These are phyloP conservation scores for Torymus texanus DNA, from an alignment of 2,888 invertebrate genomes.

Conservation along the genomic window DNA sequence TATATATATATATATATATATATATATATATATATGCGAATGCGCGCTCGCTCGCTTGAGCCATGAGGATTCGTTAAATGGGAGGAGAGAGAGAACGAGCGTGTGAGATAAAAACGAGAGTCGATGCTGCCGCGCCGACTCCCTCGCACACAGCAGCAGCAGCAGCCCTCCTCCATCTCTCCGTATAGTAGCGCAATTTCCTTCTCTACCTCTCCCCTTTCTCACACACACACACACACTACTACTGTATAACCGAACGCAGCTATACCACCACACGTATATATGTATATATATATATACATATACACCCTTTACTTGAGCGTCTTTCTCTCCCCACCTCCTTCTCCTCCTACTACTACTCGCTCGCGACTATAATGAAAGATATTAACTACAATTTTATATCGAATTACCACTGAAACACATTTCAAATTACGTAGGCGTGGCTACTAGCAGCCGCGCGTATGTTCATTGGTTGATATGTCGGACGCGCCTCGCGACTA, in stretches of 20 bases:
- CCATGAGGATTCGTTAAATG: slow-evolving; percentile 65
- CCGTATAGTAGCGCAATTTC: slow-evolving; percentile 30
- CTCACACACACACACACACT: not conserved
- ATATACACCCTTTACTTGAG: not conserved
- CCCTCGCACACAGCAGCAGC: slow-evolving; percentile 43
- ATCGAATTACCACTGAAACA: slow-evolving; percentile 75
- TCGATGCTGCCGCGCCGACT: slow-evolving; percentile 39
- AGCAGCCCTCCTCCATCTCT: slow-evolving; percentile 31
- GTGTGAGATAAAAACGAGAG: slow-evolving; percentile 39
- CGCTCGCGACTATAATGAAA: slow-evolving; percentile 65
- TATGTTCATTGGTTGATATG: slow-evolving; percentile 6
- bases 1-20: too few species aligned
- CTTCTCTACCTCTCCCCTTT: slow-evolving; percentile 17
- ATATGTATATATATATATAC: too few species aligned
- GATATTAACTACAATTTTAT: slow-evolving; percentile 76
- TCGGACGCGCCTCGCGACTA: not conserved
- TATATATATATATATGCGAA: too few species aligned
- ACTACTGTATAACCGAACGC: not conserved
- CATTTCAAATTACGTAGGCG: slow-evolving; percentile 75
- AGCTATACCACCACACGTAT: not conserved
- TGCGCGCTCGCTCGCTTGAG: slow-evolving; percentile 57
- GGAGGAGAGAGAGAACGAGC: slow-evolving; percentile 45
- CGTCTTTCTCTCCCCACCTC: not conserved
- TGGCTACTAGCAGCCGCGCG: slow-evolving; percentile 57
- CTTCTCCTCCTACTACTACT: slow-evolving; percentile 7